Evolutionary conservation across 2,797 vertebrate species (phyloP).

Genomic region (Chrysocyon brachyurus): DNA sequence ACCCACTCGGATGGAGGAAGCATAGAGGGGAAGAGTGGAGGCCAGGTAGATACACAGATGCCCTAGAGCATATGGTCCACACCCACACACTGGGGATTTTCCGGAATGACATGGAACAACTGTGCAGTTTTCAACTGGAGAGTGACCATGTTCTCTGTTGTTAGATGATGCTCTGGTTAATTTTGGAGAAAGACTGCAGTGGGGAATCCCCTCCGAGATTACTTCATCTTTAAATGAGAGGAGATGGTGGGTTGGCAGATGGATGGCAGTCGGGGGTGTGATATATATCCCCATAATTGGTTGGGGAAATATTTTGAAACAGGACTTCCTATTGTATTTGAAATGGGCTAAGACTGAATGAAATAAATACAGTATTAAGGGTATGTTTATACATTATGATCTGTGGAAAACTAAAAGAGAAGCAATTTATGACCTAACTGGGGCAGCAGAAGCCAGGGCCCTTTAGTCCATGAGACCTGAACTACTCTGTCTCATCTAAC

Average conservation of each 20-base stretch:
- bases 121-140: not conserved
- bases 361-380: not conserved
- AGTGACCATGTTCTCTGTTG: not conserved
- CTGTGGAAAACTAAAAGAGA: not conserved
- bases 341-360: not conserved
- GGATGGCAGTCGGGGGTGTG: no score
- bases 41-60: not conserved
- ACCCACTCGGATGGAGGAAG: not conserved
- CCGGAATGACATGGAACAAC: not conserved
- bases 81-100: not conserved
- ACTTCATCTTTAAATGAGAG: not conserved
- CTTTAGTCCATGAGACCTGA: not conserved
- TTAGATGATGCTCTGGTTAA: not conserved
- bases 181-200: not conserved
- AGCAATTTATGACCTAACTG: not conserved
- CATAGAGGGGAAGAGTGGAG: not conserved
- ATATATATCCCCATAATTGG: not conserved
- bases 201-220: not conserved
- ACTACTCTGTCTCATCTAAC: not conserved
- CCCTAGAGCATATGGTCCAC: no score
- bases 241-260: accelerated
- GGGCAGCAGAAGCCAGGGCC: not conserved
- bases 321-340: not conserved
- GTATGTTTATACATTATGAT: not conserved
- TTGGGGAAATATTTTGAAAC: not conserved